Percentiles rank a stretch among this genome's conserved stretches.
phyloP scores from a whole-genome alignment of 1,140 invertebrate genomes.

The Drosophila leontia region DNA sequence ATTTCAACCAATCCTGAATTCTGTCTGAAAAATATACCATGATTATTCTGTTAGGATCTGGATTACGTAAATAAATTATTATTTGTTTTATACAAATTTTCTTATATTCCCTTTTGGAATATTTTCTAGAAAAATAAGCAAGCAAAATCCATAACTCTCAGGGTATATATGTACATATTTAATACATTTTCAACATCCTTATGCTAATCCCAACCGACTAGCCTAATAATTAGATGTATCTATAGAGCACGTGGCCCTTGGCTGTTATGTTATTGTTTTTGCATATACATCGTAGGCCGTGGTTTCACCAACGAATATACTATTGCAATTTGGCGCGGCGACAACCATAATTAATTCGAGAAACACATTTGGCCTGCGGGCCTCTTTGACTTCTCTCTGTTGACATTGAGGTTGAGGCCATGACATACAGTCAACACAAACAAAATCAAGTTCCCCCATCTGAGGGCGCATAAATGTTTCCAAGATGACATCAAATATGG shows the following conservation, averaged over 20 bases:
- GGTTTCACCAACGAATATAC: constrained; percentile 11
- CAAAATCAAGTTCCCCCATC: constrained; percentile 16
- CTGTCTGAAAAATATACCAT: background rate
- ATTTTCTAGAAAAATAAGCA: background rate
- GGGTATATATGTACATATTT: too few relatives aligned
- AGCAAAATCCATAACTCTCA: background rate
- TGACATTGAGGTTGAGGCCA: constrained; percentile 48
- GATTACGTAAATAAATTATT: background rate
- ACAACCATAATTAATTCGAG: constrained; percentile 67
- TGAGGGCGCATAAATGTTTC: constrained; percentile 25
- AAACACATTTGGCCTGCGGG: constrained; percentile 43
- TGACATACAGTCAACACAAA: constrained; percentile 44
- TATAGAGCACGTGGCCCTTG: constrained; percentile 4
- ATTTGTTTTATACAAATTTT: background rate
- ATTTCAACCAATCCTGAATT: constrained; percentile 1
- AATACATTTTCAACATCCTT: background rate
- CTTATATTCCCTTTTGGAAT: too few relatives aligned
- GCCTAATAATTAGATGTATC: constrained; percentile 23
- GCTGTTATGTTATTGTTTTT: constrained; percentile 12
- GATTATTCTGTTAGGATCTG: background rate
- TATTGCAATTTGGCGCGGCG: constrained; percentile 50
- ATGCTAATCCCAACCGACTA: constrained; percentile 30
- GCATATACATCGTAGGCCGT: constrained; percentile 17
- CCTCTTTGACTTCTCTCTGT: constrained; percentile 26
- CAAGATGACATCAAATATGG: constrained; percentile 40